phyloP scores from a whole-genome alignment of 2,113 vertebrate genomes.

The Crocuta crocuta region DNA sequence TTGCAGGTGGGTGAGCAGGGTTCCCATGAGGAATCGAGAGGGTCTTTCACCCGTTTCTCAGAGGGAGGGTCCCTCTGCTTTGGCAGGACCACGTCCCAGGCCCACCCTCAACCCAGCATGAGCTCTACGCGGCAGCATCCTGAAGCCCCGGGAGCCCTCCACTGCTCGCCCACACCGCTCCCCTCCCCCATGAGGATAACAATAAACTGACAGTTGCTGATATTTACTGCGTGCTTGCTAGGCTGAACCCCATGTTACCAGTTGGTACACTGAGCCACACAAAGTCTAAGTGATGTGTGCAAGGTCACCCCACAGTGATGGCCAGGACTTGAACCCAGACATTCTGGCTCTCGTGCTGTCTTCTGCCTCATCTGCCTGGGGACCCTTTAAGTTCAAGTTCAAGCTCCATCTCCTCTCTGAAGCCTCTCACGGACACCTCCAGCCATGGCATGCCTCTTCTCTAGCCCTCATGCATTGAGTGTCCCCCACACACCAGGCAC shows the following conservation, averaged over 20 bases:
- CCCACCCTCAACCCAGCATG: background rate
- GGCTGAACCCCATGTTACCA: background rate
- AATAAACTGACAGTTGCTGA: accelerated
- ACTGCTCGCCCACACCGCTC: background rate
- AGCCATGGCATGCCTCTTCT: too few species aligned
- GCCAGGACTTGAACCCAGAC: background rate
- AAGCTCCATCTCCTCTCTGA: background rate
- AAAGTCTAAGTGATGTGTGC: background rate
- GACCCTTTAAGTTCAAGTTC: background rate
- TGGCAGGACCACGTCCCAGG: too few species aligned
- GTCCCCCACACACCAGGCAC: background rate
- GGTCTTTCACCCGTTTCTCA: background rate
- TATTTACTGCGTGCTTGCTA: background rate
- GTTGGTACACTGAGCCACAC: background rate
- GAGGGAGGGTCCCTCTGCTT: background rate
- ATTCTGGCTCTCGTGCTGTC: accelerated
- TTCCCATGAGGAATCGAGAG: background rate
- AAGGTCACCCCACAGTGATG: background rate
- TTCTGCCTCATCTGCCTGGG: background rate
- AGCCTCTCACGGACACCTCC: background rate
- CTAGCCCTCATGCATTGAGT: accelerated
- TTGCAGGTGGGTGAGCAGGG: background rate
- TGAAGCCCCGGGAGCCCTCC: accelerated
- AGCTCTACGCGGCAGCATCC: background rate
- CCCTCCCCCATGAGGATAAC: background rate